Evolutionary conservation across 1,140 invertebrate genomes (phyloP), one percentile per base, ranked within the genome.

Genomic region (Protaetia brevitarsis): DNA sequence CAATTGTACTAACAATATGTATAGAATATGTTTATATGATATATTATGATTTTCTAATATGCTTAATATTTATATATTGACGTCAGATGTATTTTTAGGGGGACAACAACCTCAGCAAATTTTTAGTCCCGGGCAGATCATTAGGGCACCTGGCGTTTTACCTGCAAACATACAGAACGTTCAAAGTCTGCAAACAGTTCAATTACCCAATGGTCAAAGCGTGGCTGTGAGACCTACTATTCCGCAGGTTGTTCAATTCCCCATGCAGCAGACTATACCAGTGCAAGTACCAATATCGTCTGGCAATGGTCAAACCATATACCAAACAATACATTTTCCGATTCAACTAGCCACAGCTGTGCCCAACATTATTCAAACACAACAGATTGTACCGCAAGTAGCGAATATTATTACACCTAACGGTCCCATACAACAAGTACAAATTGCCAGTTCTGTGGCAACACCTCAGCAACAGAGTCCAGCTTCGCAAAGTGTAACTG

Each of bases 271-370:
- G 76, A 91, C 91, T 13, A 92, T 97, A 41, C 93, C 94, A 0
- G 91, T 97, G 11, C 94, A 96, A 81, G 89, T 96, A 36, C 95
- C 95, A 1, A 93, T 97, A 63, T 91, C 92, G 66, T 88, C 91
- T 5, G 87, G 87, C 13, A 92, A 91, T 79, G 95, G 95, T 0
- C 94, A 97, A 78, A 96, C 94, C 0, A 87, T 96, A 61, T 94
- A 94, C 77, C 94, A 97, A 76, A 96, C 94, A 0, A 88, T 96
- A 1, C 94, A 97, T 78, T 88, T 97, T 72, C 94, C 94, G 0
- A 83, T 95, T 19, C 92, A 95, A 79, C 82, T 90, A 0, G 81
- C 91, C 1, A 70, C 76, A 73, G 81, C 73, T 67, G 76, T 84
- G 73, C 86, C 77, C 69, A 84, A 77, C 77, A 85, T 82, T 75